Base-by-base conservation (phyloP, 2,888 invertebrate species). In the Blastobasis adustella region DNA sequence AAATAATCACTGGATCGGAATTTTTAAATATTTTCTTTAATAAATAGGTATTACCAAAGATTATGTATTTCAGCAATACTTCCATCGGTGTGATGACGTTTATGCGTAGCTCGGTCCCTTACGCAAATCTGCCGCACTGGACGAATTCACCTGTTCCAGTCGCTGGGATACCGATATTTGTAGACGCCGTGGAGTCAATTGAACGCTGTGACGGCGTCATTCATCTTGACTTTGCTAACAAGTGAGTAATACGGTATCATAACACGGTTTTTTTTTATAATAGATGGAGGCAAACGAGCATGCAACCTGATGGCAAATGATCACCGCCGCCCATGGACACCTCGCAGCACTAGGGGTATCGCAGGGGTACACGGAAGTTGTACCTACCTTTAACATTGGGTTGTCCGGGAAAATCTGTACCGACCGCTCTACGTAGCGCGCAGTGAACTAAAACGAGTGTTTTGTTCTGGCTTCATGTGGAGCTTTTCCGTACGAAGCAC, bases 181-280 rank as follows among this genome's bases (percentile, higher is more conserved):
- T 97, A 0, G 91, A 93, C 45, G 90, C 93, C 4, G 80, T 82
- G 37, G 95, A 95, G 5, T 94, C 93, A 0, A 98, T 98, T 55
- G 98, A 98, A 80, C 93, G 95, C 61, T 92, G 96, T 50, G 94
- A 94, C 37, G 97, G 95, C 1, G 88, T 96, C 66, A 85, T 98
- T 60, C 96, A 98, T 91, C 94, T 98, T 38, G 98, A 98, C 80
- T 98, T 98, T 90, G 98, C 98, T 39, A 98, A 98, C 82, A 96
- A 94, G 93, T 94, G 76, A 77, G 77, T 67, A 10, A 47, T 10
- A 2, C 9, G 6, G 3, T 40, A 38, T 41, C 9, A 42, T 5
- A 9, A 42, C 6, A 9, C 9, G 40, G 9, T n/a, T n/a, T n/a
- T n/a, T n/a, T n/a, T n/a, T n/a, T n/a, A n/a, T n/a, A n/a, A n/a